Evolutionary conservation across 2,113 vertebrate species (phyloP).

Genomic region (Oncorhynchus clarkii): DNA sequence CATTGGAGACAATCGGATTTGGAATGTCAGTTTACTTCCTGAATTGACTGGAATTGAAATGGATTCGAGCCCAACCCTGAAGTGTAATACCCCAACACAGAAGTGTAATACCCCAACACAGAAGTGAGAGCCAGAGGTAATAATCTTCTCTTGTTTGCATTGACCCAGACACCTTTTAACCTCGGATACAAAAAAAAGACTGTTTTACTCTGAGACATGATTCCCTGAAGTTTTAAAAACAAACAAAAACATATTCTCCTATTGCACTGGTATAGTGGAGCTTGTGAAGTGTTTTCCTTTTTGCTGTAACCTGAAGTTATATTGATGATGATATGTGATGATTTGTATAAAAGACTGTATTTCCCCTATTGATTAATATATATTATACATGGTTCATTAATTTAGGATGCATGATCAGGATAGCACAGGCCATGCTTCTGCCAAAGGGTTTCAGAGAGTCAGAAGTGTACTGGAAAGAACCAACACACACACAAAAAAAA

Average conservation of each 20-base stretch:
- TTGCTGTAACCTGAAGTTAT: slow-evolving; percentile 51
- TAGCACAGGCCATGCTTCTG: background rate
- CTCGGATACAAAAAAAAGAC: no score
- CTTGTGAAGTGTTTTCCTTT: slow-evolving; percentile 53
- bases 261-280: slow-evolving; percentile 77
- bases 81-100: no score
- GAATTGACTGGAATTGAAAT: no score
- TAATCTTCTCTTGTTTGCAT: no score
- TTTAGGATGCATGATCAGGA: background rate
- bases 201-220: no score
- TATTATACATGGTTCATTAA: background rate
- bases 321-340: background rate
- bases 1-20: no score
- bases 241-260: slow-evolving; percentile 31
- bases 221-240: background rate
- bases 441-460: background rate
- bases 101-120: no score
- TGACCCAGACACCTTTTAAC: no score
- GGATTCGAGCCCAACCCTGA: no score
- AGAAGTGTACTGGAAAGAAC: slow-evolving; percentile 75
- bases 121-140: no score
- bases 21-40: no score
- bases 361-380: background rate
- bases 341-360: background rate
- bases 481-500: slow-evolving; percentile 69